These are phyloP conservation scores for Antheraea pernyi DNA, from an alignment of 1,140 invertebrate genomes.

Conservation along the genomic window DNA sequence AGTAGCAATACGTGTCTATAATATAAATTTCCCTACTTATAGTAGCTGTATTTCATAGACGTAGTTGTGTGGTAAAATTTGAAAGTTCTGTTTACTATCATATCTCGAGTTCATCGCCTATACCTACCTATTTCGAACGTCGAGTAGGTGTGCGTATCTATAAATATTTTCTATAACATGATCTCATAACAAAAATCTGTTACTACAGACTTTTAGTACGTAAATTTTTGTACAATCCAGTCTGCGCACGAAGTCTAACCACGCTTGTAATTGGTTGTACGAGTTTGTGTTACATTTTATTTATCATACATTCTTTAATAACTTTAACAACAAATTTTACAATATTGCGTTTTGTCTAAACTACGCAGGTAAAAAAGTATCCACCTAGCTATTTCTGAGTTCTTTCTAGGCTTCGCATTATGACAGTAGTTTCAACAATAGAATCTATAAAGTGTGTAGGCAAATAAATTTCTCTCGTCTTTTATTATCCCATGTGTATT, in stretches of 20 bases:
- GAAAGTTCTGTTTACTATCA: conserved; percentile 14
- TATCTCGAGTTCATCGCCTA: background rate
- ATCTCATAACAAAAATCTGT: conserved; percentile 5
- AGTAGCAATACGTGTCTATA: no score
- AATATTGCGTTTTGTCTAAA: no score
- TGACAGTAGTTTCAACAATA: background rate
- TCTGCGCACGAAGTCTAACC: no score
- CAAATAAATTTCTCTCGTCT: background rate
- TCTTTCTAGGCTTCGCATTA: background rate
- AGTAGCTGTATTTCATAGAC: no score
- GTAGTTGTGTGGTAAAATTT: background rate
- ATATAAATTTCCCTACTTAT: no score
- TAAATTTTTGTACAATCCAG: conserved; percentile 10
- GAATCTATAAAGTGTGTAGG: background rate
- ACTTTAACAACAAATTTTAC: no score
- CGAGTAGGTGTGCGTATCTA: conserved; percentile 2
- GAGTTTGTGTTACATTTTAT: no score
- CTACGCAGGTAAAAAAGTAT: no score
- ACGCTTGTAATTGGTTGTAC: no score
- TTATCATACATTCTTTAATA: no score
- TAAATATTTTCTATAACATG: conserved; percentile 14
- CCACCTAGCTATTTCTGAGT: background rate
- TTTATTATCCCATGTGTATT: no score
- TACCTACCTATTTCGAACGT: conserved; percentile 4
- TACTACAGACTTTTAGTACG: conserved; percentile 5